Evolutionary conservation across 2,797 vertebrate species (phyloP).

Genomic region (Alexandromys oeconomus): DNA sequence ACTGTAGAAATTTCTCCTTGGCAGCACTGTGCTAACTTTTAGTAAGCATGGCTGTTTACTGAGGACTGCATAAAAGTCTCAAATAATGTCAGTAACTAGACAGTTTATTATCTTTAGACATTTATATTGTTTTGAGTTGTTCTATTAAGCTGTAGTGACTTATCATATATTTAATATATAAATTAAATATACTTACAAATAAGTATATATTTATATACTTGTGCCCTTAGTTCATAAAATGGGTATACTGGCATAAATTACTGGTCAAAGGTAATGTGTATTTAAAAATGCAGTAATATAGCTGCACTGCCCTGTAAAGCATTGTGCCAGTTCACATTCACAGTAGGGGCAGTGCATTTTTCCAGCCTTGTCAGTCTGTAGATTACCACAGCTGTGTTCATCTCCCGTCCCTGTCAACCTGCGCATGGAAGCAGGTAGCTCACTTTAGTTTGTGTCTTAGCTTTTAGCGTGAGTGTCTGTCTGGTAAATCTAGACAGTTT

Average conservation of each 20-base stretch:
- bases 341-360: not conserved
- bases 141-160: not conserved
- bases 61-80: not conserved
- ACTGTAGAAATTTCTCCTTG: not conserved
- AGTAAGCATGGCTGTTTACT: not conserved
- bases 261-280: not conserved
- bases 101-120: constrained; percentile 33
- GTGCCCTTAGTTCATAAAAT: not conserved
- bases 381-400: not conserved
- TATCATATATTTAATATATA: not conserved
- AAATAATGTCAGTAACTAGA: not conserved
- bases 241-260: constrained; percentile 24
- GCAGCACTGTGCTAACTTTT: not conserved
- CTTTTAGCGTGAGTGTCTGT: constrained; percentile 18
- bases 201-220: not conserved
- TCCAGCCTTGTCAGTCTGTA: not conserved
- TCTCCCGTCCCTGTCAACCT: not conserved
- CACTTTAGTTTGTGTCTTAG: not conserved
- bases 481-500: not conserved
- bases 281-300: not conserved
- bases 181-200: not conserved
- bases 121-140: constrained; percentile 25
- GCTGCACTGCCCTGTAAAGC: not conserved
- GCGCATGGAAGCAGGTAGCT: not conserved
- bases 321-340: not conserved